These are phyloP conservation scores for Xestobium rufovillosum DNA, from an alignment of 2,888 invertebrate genomes.

Conservation along the genomic window DNA sequence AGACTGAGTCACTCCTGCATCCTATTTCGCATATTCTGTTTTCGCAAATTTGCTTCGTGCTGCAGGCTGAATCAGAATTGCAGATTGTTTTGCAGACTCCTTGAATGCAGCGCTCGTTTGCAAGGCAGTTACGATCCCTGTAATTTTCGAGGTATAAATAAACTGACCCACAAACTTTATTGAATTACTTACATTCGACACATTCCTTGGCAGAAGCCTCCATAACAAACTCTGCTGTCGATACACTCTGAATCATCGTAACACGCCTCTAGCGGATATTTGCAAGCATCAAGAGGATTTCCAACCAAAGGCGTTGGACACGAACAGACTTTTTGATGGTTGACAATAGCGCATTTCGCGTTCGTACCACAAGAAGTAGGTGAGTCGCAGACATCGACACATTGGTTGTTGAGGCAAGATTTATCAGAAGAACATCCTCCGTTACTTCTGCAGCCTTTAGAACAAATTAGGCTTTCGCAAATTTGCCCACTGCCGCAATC, in stretches of 20 bases:
- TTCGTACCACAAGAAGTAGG: conserved; percentile 80
- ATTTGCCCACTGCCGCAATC: conserved; percentile 84
- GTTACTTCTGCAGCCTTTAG: conserved; percentile 73
- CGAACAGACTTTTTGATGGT: conserved; percentile 66
- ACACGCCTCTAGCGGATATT: conserved; percentile 60
- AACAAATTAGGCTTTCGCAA: conserved; percentile 73
- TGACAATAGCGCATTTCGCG: conserved; percentile 60
- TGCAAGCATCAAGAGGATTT: conserved; percentile 67
- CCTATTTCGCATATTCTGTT: conserved; percentile 80
- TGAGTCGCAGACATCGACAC: conserved; percentile 66
- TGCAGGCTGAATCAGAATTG: conserved; percentile 77
- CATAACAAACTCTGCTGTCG: conserved; percentile 61
- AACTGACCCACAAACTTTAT: conserved; percentile 10
- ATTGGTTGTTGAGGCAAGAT: conserved; percentile 73
- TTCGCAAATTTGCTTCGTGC: conserved; percentile 76
- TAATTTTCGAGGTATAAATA: no score
- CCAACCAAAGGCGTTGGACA: conserved; percentile 68
- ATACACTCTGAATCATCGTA: conserved; percentile 59
- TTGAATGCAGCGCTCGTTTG: conserved; percentile 78
- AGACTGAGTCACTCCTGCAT: conserved; percentile 76
- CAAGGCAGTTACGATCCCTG: conserved; percentile 73
- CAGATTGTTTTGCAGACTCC: conserved; percentile 80
- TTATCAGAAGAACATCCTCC: conserved; percentile 64
- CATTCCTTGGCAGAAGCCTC: conserved; percentile 66
- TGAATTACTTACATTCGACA: conserved; percentile 61